These are phyloP conservation scores for Quadroppia sp. DNA, from an alignment of 2,888 invertebrate species.

Conservation along the genomic window DNA sequence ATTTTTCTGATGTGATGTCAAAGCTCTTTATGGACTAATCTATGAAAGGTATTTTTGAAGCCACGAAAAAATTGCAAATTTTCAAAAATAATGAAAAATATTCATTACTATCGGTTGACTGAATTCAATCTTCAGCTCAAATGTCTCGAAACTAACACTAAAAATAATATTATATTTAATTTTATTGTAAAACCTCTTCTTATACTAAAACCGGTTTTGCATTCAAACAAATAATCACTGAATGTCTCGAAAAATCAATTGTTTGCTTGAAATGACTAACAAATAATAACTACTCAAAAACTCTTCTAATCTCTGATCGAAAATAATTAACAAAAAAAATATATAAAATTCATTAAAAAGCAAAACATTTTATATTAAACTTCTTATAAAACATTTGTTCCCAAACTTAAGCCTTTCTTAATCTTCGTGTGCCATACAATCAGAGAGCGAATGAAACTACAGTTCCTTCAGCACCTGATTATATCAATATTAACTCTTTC, in stretches of 20 bases:
- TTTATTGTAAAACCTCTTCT: background rate
- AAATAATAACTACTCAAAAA: constrained; percentile 12
- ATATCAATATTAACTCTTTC: constrained; percentile 21
- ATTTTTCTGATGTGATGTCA: background rate
- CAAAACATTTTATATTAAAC: background rate
- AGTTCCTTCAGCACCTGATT: constrained; percentile 14
- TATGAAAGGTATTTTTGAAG: background rate
- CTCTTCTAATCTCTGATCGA: background rate
- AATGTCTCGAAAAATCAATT: constrained; percentile 31
- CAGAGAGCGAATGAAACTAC: background rate
- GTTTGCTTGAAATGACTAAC: background rate
- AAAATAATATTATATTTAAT: background rate
- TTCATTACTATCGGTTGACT: constrained; percentile 15
- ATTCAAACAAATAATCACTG: constrained; percentile 13
- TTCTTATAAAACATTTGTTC: constrained; percentile 30
- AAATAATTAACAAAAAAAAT: constrained; percentile 18
- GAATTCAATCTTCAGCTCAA: constrained; percentile 30
- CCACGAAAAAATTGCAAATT: background rate
- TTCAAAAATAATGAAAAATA: background rate
- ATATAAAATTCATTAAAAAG: background rate
- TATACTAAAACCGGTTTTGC: constrained; percentile 6
- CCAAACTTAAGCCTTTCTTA: constrained; percentile 26
- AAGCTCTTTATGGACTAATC: constrained; percentile 12
- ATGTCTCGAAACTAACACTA: constrained; percentile 11
- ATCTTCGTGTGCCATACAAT: constrained; percentile 18